phyloP scores from a whole-genome alignment of 2,797 vertebrate genomes.

The Argentina silus region DNA sequence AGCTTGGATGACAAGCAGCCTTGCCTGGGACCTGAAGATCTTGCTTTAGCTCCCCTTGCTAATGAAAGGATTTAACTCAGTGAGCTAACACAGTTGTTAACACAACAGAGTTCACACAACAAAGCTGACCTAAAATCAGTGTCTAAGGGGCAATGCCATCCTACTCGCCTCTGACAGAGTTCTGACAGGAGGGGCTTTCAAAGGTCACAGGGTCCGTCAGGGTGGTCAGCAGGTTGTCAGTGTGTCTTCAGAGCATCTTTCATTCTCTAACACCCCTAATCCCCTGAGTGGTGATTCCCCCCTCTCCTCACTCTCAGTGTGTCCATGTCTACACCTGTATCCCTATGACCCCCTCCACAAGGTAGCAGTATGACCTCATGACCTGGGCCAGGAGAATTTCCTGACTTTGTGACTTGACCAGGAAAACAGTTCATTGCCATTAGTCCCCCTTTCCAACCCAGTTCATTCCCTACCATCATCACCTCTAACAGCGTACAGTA shows the following conservation, averaged over 20 bases:
- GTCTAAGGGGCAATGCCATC: neutral
- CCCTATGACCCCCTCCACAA: neutral
- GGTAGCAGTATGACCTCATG: neutral
- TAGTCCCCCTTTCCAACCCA: neutral
- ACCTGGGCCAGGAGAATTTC: neutral
- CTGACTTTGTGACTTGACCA: neutral
- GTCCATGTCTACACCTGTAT: neutral
- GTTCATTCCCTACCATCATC: neutral
- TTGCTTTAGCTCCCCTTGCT: too few species aligned
- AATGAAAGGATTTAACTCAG: too few species aligned
- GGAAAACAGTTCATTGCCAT: too few species aligned
- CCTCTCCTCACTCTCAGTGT: neutral
- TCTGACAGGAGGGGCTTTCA: conserved; percentile 34
- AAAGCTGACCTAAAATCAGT: neutral
- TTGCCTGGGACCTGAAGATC: too few species aligned
- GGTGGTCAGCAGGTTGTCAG: conserved; percentile 32
- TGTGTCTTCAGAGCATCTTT: neutral
- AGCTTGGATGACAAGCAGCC: too few species aligned
- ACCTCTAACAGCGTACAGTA: neutral
- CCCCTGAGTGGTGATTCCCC: neutral
- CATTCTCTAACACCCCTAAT: neutral
- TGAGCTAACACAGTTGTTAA: too few species aligned
- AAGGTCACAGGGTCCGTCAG: conserved; percentile 24
- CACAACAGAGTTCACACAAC: too few species aligned
- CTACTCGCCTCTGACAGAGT: neutral